Conservation (phyloP, 2,888 invertebrate genomes). For the Sisyra terminalis region DNA sequence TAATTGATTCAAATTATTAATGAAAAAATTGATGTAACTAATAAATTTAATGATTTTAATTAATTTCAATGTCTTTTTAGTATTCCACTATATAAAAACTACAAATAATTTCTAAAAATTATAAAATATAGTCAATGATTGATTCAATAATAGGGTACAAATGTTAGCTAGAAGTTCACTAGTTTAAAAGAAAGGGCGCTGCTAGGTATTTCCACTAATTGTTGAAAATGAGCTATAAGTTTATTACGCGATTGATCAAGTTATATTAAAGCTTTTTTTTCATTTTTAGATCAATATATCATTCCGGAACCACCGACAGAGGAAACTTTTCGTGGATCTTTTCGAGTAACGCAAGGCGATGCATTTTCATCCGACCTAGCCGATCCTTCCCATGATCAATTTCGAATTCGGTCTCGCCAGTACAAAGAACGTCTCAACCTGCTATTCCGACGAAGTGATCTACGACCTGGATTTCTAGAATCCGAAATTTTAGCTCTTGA, state of each 20-base stretch:
- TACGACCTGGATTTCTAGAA: constrained; percentile 58
- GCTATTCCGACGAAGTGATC: constrained; percentile 53
- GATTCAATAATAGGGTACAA: too few species aligned
- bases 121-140: too few species aligned
- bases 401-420: constrained; percentile 54
- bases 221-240: neutral
- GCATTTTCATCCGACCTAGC: constrained; percentile 49
- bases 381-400: constrained; percentile 47
- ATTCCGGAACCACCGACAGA: constrained; percentile 56
- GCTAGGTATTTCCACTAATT: neutral
- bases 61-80: too few species aligned
- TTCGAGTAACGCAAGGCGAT: constrained; percentile 53
- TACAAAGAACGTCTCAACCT: constrained; percentile 62
- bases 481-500: constrained; percentile 73
- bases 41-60: too few species aligned
- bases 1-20: too few species aligned
- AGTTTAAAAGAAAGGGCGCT: too few species aligned
- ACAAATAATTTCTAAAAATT: too few species aligned
- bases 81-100: too few species aligned
- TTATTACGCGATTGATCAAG: constrained; percentile 7
- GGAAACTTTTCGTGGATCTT: constrained; percentile 67
- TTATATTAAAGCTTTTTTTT: too few species aligned
- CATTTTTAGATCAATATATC: constrained; percentile 53
- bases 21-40: too few species aligned
- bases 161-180: too few species aligned